Conservation (phyloP, 2,113 vertebrate species). For the Brachyhypopomus occidentalis region DNA sequence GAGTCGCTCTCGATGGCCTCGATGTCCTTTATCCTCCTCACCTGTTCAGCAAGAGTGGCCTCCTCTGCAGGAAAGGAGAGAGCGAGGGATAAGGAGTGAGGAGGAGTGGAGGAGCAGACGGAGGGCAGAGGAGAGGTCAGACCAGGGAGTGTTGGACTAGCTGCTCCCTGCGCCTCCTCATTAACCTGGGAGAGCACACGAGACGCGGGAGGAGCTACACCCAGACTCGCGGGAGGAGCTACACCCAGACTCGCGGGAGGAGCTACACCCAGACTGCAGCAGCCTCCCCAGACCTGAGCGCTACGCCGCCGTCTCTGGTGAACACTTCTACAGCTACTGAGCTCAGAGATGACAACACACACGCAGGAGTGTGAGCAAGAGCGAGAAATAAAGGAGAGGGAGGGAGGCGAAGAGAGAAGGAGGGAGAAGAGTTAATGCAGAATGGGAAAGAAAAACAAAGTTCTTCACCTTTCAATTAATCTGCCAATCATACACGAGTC, state of each 20-base stretch:
- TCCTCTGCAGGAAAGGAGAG: slow-evolving; percentile 79
- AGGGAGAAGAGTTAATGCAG: background rate
- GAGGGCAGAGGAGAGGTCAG: slow-evolving; percentile 41
- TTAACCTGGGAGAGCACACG: background rate
- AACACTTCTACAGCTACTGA: background rate
- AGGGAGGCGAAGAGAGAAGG: background rate
- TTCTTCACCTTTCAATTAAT: slow-evolving; percentile 68
- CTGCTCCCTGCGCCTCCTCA: background rate
- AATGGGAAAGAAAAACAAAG: slow-evolving; percentile 56
- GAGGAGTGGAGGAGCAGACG: background rate
- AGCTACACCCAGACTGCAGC: no score
- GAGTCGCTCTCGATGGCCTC: slow-evolving; percentile 96
- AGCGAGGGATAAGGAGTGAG: slow-evolving; percentile 50
- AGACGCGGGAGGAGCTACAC: background rate
- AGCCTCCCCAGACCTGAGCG: no score
- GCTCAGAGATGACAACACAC: no score
- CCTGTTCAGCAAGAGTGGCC: slow-evolving; percentile 88
- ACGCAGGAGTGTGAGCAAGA: no score
- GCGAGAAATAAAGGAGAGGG: no score
- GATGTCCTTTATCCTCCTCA: slow-evolving; percentile 93
- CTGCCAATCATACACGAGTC: slow-evolving; percentile 64
- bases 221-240: no score
- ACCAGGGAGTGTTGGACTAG: slow-evolving; percentile 16
- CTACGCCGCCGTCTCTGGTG: background rate
- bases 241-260: no score